A percentile compares a stretch with the other conserved stretches of the same genome.
These are phyloP conservation scores for Drosophila birchii DNA, from an alignment of 2,888 invertebrate genomes.

Conservation along the genomic window DNA sequence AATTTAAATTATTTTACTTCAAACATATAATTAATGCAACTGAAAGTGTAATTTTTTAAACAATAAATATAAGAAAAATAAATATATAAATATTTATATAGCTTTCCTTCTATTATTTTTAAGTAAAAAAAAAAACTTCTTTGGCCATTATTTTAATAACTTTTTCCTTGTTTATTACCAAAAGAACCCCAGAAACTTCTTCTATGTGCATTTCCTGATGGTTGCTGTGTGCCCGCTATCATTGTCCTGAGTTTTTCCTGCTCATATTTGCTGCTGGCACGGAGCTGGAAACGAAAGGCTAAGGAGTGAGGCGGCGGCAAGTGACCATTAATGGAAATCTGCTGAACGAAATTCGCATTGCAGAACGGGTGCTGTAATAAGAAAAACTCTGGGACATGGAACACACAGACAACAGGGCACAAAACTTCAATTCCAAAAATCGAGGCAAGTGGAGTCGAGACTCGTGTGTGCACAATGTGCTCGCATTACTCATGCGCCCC, in stretches of 20 bases:
- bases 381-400: conserved; percentile 7
- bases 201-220: background rate
- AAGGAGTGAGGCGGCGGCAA: conserved; percentile 42
- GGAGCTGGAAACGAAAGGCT: conserved; percentile 40
- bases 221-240: conserved; percentile 43
- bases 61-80: too few species aligned
- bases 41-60: background rate
- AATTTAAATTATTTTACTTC: background rate
- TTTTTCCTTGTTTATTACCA: background rate
- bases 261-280: conserved; percentile 63
- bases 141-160: background rate
- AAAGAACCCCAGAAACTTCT: conserved; percentile 2
- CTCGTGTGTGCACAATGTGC: conserved; percentile 49
- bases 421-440: conserved; percentile 42
- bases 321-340: conserved; percentile 46
- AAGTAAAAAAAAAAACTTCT: background rate
- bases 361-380: conserved; percentile 27
- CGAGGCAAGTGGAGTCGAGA: conserved; percentile 16
- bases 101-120: background rate
- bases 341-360: conserved; percentile 20
- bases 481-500: conserved; percentile 61
- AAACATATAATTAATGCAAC: too few species aligned
- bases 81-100: too few species aligned
- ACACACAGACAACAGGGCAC: conserved; percentile 19
- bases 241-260: conserved; percentile 67